A percentile compares a stretch with the other conserved stretches of the same genome.
Evolutionary conservation across 2,113 vertebrate species (phyloP).

Genomic region (Orycteropus afer): DNA sequence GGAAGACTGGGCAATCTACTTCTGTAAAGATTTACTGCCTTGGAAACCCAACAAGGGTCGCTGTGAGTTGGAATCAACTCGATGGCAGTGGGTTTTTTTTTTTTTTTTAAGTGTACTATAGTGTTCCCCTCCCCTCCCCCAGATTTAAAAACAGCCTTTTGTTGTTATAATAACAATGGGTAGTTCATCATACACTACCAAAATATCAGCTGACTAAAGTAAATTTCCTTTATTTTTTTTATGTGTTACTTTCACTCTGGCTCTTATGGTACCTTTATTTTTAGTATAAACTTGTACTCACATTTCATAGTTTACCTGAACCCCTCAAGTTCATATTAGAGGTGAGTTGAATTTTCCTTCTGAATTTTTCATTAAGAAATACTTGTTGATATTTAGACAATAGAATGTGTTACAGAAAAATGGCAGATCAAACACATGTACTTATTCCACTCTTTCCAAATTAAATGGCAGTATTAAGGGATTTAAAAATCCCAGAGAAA

Average conservation of each 20-base stretch:
- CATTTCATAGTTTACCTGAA: constrained; percentile 42
- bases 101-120: too few species aligned
- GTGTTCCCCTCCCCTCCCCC: neutral
- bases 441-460: neutral
- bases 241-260: neutral
- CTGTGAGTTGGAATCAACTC: too few species aligned
- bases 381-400: constrained; percentile 39
- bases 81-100: too few species aligned
- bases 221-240: constrained; percentile 21
- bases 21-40: too few species aligned
- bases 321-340: constrained; percentile 62
- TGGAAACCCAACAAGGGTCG: too few species aligned
- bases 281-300: constrained; percentile 67
- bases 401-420: neutral
- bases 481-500: neutral
- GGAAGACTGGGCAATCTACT: too few species aligned
- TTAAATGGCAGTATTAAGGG: neutral
- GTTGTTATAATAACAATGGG: constrained; percentile 56
- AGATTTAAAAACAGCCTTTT: constrained; percentile 51
- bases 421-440: neutral
- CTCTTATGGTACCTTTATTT: constrained; percentile 56
- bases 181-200: constrained; percentile 33
- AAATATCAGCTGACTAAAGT: constrained; percentile 65
- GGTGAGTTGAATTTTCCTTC: constrained; percentile 59
- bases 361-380: constrained; percentile 46